A percentile compares a stretch with the other conserved stretches of the same genome.
Evolutionary conservation across 2,113 vertebrate genomes (phyloP).

Genomic region (Plecturocebus donacophilus): DNA sequence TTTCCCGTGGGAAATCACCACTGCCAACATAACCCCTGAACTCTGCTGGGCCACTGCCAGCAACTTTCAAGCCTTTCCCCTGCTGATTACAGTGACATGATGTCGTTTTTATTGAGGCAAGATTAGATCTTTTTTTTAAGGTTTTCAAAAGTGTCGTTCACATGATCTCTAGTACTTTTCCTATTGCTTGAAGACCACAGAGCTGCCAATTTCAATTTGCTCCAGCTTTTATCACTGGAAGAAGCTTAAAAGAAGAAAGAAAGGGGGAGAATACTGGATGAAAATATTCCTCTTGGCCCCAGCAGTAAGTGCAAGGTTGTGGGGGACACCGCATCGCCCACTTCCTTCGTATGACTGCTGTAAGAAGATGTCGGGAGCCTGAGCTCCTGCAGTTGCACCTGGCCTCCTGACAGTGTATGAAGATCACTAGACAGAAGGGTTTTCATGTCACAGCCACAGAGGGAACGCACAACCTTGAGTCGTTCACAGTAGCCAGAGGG

Average conservation of each 20-base stretch:
- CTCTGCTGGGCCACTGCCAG: conserved; percentile 91
- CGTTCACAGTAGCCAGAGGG: neutral
- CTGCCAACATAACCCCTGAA: conserved; percentile 91
- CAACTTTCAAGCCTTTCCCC: conserved; percentile 87
- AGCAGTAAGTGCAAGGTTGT: neutral
- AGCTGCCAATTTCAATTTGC: conserved; percentile 90
- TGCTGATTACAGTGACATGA: conserved; percentile 84
- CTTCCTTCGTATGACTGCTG: neutral
- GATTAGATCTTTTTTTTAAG: conserved; percentile 77
- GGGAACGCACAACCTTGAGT: fast-evolving
- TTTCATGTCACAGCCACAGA: neutral
- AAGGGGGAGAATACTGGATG: neutral
- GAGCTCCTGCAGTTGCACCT: neutral
- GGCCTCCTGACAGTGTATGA: neutral
- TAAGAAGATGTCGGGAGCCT: neutral
- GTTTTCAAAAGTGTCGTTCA: conserved; percentile 87
- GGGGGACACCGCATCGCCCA: neutral
- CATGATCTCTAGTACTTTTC: conserved; percentile 84
- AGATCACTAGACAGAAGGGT: neutral
- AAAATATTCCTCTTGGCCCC: conserved; percentile 4
- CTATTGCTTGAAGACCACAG: conserved; percentile 86
- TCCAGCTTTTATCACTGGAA: conserved; percentile 85
- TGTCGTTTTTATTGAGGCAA: conserved; percentile 84
- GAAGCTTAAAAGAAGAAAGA: conserved; percentile 57
- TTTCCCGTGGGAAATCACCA: conserved; percentile 95